Evolutionary conservation across 2,797 vertebrate genomes (phyloP).

Genomic region (Sebastes itinus): DNA sequence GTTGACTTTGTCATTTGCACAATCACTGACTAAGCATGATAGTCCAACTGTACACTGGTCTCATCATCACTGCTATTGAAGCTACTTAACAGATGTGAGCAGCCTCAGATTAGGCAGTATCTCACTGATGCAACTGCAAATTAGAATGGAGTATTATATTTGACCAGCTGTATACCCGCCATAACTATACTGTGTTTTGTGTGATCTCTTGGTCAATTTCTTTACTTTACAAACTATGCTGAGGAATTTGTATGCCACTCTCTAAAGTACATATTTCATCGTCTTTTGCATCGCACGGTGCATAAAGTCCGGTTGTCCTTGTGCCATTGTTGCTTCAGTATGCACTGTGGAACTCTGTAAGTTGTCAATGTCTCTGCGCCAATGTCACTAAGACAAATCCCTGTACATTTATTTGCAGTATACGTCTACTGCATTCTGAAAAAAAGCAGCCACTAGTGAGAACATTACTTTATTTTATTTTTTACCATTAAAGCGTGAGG

Average conservation of each 20-base stretch:
- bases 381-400: conserved; percentile 55
- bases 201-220: not conserved
- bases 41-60: conserved; percentile 17
- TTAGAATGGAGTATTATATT: not conserved
- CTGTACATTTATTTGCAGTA: conserved; percentile 31
- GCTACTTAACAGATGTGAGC: conserved; percentile 32
- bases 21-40: conserved; percentile 19
- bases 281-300: not conserved
- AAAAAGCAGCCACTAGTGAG: conserved; percentile 5
- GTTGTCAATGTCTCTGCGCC: conserved; percentile 45
- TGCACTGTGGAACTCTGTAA: conserved; percentile 33
- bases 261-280: not conserved
- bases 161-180: not conserved
- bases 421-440: conserved; percentile 10
- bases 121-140: conserved; percentile 7
- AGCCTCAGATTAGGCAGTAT: conserved; percentile 14
- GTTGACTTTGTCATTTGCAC: conserved; percentile 25
- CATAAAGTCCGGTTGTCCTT: conserved; percentile 25
- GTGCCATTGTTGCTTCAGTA: conserved; percentile 29
- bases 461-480: conserved; percentile 17
- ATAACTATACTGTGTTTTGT: not conserved
- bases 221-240: not conserved
- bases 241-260: not conserved
- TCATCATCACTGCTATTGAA: conserved; percentile 24
- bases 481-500: conserved; percentile 25